Evolutionary conservation across 2,888 invertebrate species (phyloP).

Genomic region (Amblyjoppa proteus): DNA sequence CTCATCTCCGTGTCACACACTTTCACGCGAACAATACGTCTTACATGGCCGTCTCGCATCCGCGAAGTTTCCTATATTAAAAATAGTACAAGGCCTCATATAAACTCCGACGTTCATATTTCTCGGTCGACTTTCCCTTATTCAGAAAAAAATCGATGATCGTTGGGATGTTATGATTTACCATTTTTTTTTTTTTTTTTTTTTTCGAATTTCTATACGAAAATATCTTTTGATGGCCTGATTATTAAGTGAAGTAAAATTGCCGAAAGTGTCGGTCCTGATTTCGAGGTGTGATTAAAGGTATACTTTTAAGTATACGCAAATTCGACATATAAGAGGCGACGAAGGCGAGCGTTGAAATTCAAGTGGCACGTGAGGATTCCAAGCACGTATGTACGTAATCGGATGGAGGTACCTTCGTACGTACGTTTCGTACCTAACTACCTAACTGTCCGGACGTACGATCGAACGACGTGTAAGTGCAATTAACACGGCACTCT

Average conservation of each 20-base stretch:
- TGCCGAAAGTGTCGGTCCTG: background rate
- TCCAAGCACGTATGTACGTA: slow-evolving; percentile 11
- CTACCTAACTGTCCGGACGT: slow-evolving; percentile 17
- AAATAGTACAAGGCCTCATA: background rate
- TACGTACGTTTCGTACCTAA: slow-evolving; percentile 13
- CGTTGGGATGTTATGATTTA: background rate
- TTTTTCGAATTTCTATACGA: background rate
- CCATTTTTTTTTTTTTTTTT: background rate
- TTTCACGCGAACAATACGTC: background rate
- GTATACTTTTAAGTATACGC: background rate
- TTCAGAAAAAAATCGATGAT: background rate
- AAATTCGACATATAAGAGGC: background rate
- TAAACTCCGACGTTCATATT: background rate
- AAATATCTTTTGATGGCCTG: background rate
- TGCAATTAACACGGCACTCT: slow-evolving; percentile 22
- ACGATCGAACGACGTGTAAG: slow-evolving; percentile 8
- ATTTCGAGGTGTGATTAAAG: background rate
- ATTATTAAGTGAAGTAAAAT: background rate
- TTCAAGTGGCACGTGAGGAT: background rate
- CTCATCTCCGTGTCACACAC: background rate
- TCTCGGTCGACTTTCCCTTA: background rate
- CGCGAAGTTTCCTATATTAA: slow-evolving; percentile 8
- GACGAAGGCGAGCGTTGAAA: slow-evolving; percentile 1
- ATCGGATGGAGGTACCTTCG: slow-evolving; percentile 13
- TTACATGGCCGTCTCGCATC: background rate